A percentile compares a stretch with the other conserved stretches of the same genome.
Conservation (phyloP, 2,888 invertebrate genomes). For the Drosophila antonietae region DNA sequence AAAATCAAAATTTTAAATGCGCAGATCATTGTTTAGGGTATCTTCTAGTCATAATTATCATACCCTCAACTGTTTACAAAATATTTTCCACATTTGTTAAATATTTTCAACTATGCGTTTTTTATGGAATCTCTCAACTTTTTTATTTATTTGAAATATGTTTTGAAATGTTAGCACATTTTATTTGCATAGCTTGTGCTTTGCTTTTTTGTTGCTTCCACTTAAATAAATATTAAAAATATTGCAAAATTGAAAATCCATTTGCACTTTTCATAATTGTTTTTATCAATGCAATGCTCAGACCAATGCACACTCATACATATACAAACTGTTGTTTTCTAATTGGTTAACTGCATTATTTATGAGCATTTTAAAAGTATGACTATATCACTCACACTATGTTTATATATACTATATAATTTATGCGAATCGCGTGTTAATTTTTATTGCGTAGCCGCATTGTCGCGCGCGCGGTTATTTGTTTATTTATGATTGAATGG, state of each 20-base stretch:
- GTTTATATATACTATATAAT: conserved; percentile 34
- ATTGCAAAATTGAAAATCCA: conserved; percentile 48
- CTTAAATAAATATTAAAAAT: conserved; percentile 39
- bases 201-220: conserved; percentile 15
- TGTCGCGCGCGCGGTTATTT: conserved; percentile 37
- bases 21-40: neutral
- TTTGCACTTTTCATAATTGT: conserved; percentile 56
- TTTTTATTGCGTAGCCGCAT: conserved; percentile 59
- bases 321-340: conserved; percentile 36
- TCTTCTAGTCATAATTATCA: rapidly evolving
- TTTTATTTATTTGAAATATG: conserved; percentile 28
- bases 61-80: neutral
- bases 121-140: neutral
- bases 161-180: conserved; percentile 23
- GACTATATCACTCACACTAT: conserved; percentile 29
- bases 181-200: conserved; percentile 25
- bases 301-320: conserved; percentile 15
- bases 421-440: conserved; percentile 52
- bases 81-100: conserved; percentile 2
- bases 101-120: neutral
- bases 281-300: conserved; percentile 44
- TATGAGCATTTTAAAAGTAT: conserved; percentile 46
- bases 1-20: too few species aligned
- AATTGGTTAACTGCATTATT: conserved; percentile 66
- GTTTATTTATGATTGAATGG: conserved; percentile 56